These are phyloP conservation scores for Wasmannia auropunctata DNA, from an alignment of 1,140 invertebrate genomes.

Conservation along the genomic window DNA sequence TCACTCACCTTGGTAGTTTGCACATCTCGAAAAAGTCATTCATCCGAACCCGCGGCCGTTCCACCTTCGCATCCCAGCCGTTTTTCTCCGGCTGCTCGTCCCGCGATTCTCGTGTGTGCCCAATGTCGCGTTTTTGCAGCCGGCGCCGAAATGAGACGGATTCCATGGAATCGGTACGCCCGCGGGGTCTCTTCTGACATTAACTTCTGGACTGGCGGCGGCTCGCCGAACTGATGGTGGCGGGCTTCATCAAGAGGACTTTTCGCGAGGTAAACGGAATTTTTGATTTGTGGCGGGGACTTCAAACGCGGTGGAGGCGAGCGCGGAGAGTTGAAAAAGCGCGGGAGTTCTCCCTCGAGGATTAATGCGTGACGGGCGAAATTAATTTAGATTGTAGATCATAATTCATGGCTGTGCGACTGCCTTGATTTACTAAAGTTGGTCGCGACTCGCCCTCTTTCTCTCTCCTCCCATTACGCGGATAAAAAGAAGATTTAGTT, in stretches of 20 bases:
- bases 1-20: neutral
- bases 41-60: constrained; percentile 14
- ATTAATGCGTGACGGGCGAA: constrained; percentile 51
- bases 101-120: neutral
- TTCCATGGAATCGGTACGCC: constrained; percentile 10
- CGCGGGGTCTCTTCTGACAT: constrained; percentile 37
- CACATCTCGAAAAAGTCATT: constrained; percentile 5
- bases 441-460: constrained; percentile 18
- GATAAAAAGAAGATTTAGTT: constrained; percentile 49
- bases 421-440: constrained; percentile 57
- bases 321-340: constrained; percentile 52
- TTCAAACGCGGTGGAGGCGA: constrained; percentile 25
- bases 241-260: constrained; percentile 28
- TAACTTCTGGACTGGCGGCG: constrained; percentile 34
- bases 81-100: constrained; percentile 34
- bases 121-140: constrained; percentile 15
- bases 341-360: constrained; percentile 44
- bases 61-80: neutral
- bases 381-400: constrained; percentile 60
- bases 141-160: neutral
- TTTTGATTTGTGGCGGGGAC: constrained; percentile 55
- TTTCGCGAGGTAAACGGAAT: constrained; percentile 45
- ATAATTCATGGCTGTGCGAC: constrained; percentile 48
- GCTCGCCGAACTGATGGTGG: neutral
- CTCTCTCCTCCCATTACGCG: neutral